A percentile compares a stretch with the other conserved stretches of the same genome.
These are phyloP conservation scores for Scaptomyza graminum DNA, from an alignment of 1,140 invertebrate genomes.

Conservation along the genomic window DNA sequence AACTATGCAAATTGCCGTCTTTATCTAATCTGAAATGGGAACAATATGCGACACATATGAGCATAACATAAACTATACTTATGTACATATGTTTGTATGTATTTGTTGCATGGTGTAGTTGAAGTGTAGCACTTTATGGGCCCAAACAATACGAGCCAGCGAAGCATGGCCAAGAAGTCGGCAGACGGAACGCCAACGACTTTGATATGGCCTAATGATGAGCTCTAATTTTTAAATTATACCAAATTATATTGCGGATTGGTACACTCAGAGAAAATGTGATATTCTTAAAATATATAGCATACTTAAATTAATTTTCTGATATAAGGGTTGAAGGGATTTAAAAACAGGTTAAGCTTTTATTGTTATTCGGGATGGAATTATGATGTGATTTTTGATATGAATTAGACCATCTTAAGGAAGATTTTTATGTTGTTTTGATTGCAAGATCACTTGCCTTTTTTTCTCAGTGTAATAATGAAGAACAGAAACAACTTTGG, in stretches of 20 bases:
- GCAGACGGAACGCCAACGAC: conserved; percentile 45
- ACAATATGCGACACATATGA: conserved; percentile 17
- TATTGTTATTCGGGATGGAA: too few species aligned
- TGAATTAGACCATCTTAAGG: too few species aligned
- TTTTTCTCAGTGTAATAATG: conserved; percentile 17
- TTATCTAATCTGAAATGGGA: conserved; percentile 42
- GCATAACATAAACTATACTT: background rate
- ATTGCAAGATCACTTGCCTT: too few species aligned
- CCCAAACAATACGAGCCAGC: conserved; percentile 21
- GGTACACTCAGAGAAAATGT: background rate
- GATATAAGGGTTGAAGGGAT: too few species aligned
- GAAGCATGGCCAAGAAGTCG: background rate
- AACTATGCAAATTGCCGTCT: conserved; percentile 41
- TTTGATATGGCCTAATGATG: conserved; percentile 74
- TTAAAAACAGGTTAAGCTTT: too few species aligned
- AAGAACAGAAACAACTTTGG: conserved; percentile 25
- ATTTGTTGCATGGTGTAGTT: conserved; percentile 1
- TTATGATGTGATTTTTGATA: too few species aligned
- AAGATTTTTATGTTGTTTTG: too few species aligned
- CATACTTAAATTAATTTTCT: too few species aligned
- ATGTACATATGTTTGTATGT: background rate
- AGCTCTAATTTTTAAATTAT: conserved; percentile 82
- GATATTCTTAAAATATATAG: too few species aligned
- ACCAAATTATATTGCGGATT: conserved; percentile 69
- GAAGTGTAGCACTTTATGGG: conserved; percentile 9